Evolutionary conservation across 2,888 invertebrate genomes (phyloP), one percentile per base, ranked within the genome.

Genomic region (Augochlorella aurata): DNA sequence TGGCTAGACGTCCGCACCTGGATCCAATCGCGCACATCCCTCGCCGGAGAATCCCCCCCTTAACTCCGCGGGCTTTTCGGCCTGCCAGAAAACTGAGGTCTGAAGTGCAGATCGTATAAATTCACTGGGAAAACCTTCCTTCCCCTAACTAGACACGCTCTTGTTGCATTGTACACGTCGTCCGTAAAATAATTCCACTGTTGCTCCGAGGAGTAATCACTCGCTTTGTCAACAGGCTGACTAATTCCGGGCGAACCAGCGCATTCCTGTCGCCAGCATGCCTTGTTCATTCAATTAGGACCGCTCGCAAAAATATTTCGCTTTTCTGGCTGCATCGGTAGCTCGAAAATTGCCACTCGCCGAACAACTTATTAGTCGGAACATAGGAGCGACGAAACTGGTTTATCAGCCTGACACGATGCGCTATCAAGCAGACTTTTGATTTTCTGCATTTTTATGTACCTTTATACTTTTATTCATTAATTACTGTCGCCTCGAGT

Each of bases 1-100:
- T 84, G 84, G 89, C 87, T 86, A 91, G 91, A 90, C 91, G 86
- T 84, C 73, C 81, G 88, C 87, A 90, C 90, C 90, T 90, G 88
- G 83, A 84, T 88, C 86, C 90, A 85, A 86, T 88, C 85, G 87
- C 73, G 72, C 74, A 44, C 74, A 67, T 54, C 69, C 80, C 54
- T 76, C 69, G 14, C 14, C 12, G 44, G 65, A 38, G 44, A 44
- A 38, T 44, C 44, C 65, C 45, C 47, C 63, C 73, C 65, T 79
- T 49, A 29, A 44, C 66, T 47, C 52, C 50, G 52, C 44, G 47
- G 38, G 70, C 76, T 74, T 74, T 74, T 50, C 73, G 21, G 18
- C 58, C 44, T 63, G 52, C 49, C 70, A 24, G 71, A 63, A 71
- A 74, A 76, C 12, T 50, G 29, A 49, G 44, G 44, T n/a, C 65